Base-by-base conservation (phyloP, 2,797 vertebrate species). In the Enteromius unitaeniatus region DNA sequence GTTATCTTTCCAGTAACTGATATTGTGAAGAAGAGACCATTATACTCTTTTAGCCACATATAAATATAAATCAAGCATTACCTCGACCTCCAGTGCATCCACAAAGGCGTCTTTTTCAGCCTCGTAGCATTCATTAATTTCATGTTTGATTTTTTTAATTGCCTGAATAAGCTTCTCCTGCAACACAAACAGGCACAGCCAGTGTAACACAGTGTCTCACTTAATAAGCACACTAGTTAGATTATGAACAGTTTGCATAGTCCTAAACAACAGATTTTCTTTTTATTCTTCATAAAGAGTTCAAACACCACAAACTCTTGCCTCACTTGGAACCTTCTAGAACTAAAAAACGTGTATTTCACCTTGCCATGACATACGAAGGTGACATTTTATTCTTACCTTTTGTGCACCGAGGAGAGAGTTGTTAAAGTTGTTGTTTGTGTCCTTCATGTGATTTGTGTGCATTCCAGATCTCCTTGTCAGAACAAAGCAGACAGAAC, bases 121-220 rank as follows among this genome's bases (percentile, higher is more conserved):
- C 42, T 94, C 94, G 86, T 88, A 91, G 89, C 93, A 93, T 84
- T 93, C 91, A 37, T 95, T 93, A 83, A 93, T 86, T 91, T 94
- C 94, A 82, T 93, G 93, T 86, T 95, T 94, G 87, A 95, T 94
- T 90, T 93, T 94, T 93, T 94, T 95, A 91, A 95, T 95, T 86
- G 94, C 91, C 86, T 94, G 92, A 84, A 94, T 49, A 73, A 95
- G 94, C 89, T 94, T 95, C 89, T 90, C 92, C 95, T 95, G 90
- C 85, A 84, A 85, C 49, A 58, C 62, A 70, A 58, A 75, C 40
- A 80, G 4, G 15, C 34, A 78, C 26, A 89, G 21, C 84, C n/a
- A 45, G 23, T 72, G 11, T 51, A 34, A 21, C 31, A n/a, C n/a
- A n/a, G n/a, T 26, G 40, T 15, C 28, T 23, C 45, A 64, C 28